These are phyloP conservation scores for Odontamblyopus lacepedii DNA, from an alignment of 2,797 vertebrate genomes.

Conservation along the genomic window DNA sequence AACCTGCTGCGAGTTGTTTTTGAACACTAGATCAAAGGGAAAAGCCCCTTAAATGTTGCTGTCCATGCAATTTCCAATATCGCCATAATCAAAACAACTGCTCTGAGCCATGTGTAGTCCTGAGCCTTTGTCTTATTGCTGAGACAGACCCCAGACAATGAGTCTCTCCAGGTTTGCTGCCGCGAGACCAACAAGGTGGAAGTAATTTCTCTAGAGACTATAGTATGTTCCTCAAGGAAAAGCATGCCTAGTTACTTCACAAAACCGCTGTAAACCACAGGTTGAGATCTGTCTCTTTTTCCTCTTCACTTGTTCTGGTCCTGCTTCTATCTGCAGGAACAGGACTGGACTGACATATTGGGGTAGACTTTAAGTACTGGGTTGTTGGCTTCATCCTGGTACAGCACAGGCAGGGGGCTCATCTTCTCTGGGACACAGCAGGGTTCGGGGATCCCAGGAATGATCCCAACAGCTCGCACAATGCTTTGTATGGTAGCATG, in stretches of 20 bases:
- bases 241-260: conserved; percentile 37
- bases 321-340: conserved; percentile 85
- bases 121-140: conserved; percentile 43
- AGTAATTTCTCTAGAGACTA: conserved; percentile 57
- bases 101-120: conserved; percentile 40
- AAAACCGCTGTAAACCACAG: conserved; percentile 49
- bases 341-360: conserved; percentile 93
- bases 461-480: conserved; percentile 91
- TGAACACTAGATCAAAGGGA: conserved; percentile 46
- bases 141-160: conserved; percentile 70
- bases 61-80: conserved; percentile 39
- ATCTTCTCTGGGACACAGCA: conserved; percentile 94
- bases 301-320: conserved; percentile 17
- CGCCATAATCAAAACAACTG: conserved; percentile 50
- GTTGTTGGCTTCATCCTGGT: conserved; percentile 87
- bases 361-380: conserved; percentile 92
- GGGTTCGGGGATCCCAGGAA: conserved; percentile 92
- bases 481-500: conserved; percentile 98
- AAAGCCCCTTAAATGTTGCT: conserved; percentile 35
- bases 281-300: conserved; percentile 40
- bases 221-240: conserved; percentile 45
- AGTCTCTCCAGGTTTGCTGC: conserved; percentile 78
- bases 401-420: conserved; percentile 89
- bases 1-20: conserved; percentile 45
- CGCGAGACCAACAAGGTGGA: conserved; percentile 56